Base-by-base conservation (phyloP, 2,888 invertebrate genomes). In the Patella caerulea region DNA sequence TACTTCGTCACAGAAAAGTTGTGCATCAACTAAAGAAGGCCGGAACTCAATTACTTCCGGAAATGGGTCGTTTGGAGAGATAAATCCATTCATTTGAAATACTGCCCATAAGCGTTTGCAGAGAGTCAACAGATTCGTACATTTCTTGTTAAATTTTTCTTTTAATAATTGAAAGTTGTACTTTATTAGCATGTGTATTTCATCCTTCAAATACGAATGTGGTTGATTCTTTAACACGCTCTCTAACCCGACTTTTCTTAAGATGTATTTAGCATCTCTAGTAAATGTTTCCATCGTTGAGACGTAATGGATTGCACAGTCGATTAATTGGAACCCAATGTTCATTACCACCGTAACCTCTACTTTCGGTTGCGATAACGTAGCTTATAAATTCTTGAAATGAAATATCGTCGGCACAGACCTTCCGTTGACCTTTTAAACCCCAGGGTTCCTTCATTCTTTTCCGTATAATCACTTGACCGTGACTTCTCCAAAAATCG, bases 401-500 rank as follows among this genome's bases (percentile, higher is more conserved):
- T 65, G 65, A 65, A 24, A 65, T 14, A 65, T 65, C 24, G 24
- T 3, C 24, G 11, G 24, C 65, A 65, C 65, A 65, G 15, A 65
- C 3, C 45, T 45, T 45, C 45, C 45, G 45, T 45, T 45, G 45
- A 45, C 45, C 45, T 9, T 45, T 45, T 9, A 45, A 45, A 45
- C 45, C 45, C 45, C 45, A 45, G 1, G 65, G 65, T 65, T 65
- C 65, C 11, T 24, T 19, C 65, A 65, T 65, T 65, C 24, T 65
- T 14, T 65, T 19, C 24, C 24, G 19, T 24, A 24, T 12, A 19
- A 65, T 65, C 19, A 19, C 65, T 24, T 19, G 12, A 24, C 65
- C 65, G 24, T 65, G 65, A 12, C 19, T 24, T 24, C 14, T 71
- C 82, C 82, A 82, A 72, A 73, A 81, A 71, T 82, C 82, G 9